A percentile compares a stretch with the other conserved stretches of the same genome.
phyloP scores from a whole-genome alignment of 1,140 invertebrate genomes.

The Ips typographus region DNA sequence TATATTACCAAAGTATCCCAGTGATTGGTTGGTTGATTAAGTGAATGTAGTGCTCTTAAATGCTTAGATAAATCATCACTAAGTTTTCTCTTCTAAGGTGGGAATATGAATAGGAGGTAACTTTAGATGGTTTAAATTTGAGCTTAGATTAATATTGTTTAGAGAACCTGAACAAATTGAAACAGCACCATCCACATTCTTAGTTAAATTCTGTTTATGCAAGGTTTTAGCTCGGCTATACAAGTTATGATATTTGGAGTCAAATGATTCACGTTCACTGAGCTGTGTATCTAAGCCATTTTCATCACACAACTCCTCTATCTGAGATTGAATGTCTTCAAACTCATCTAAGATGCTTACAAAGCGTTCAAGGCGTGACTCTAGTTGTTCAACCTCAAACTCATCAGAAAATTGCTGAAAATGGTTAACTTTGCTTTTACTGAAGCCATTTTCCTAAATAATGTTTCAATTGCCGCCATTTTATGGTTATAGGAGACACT shows the following conservation, averaged over 20 bases:
- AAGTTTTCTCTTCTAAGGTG: no score
- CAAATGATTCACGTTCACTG: no score
- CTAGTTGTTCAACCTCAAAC: not conserved
- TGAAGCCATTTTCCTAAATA: not conserved
- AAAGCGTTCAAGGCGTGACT: conserved; percentile 15
- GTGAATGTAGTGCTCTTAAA: no score
- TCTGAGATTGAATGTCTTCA: not conserved
- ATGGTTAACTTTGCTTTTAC: not conserved
- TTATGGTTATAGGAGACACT: not conserved
- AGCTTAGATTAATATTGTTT: not conserved
- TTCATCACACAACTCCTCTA: conserved; percentile 6
- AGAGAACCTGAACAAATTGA: no score
- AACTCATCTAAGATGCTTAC: conserved; percentile 9
- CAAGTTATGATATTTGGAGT: no score
- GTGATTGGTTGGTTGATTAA: no score
- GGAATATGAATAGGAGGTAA: conserved; percentile 23
- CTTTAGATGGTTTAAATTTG: conserved; percentile 9
- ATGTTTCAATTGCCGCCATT: not conserved
- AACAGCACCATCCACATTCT: no score
- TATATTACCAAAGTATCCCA: no score
- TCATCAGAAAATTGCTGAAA: not conserved
- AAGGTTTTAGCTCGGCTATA: no score
- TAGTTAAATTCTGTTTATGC: no score
- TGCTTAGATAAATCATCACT: no score
- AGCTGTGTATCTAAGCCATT: not conserved